Evolutionary conservation across 1,140 invertebrate genomes (phyloP).

Genomic region (Saccostrea glomerata): DNA sequence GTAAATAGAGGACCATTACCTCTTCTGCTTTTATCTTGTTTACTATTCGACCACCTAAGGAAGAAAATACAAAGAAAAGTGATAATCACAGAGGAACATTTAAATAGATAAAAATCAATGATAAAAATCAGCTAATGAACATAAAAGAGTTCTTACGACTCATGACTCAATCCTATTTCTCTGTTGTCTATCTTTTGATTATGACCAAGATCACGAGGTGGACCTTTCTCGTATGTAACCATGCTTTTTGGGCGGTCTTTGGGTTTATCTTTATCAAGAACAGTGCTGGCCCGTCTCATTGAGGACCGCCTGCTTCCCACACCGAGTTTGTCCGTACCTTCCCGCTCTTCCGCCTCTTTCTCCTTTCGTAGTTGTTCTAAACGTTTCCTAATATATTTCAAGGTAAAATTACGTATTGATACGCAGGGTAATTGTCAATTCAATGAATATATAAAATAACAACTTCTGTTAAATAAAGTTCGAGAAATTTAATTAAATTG

Average conservation of each 20-base stretch:
- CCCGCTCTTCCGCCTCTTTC: conserved; percentile 47
- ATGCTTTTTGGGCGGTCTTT: conserved; percentile 64
- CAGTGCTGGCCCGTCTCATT: conserved; percentile 32
- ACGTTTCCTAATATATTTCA: conserved; percentile 52
- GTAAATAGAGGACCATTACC: neutral
- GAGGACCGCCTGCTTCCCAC: conserved; percentile 30
- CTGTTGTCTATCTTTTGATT: conserved; percentile 63
- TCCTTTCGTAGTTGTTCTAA: conserved; percentile 53
- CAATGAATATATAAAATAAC: no score
- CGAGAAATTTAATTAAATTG: no score
- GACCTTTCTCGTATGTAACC: conserved; percentile 67
- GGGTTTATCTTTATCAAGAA: conserved; percentile 39
- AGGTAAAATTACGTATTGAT: no score
- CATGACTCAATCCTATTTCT: conserved; percentile 65
- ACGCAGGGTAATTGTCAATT: no score
- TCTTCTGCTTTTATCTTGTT: conserved; percentile 30
- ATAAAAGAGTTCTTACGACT: conserved; percentile 56
- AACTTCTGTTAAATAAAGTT: no score
- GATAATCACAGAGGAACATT: neutral
- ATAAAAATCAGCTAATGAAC: neutral
- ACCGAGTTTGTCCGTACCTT: conserved; percentile 43
- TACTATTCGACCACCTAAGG: conserved; percentile 8
- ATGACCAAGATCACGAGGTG: conserved; percentile 55
- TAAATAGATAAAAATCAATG: neutral
- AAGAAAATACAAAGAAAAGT: neutral